Base-by-base conservation (phyloP, 1,140 invertebrate genomes). In the Sarcophaga peregrina region DNA sequence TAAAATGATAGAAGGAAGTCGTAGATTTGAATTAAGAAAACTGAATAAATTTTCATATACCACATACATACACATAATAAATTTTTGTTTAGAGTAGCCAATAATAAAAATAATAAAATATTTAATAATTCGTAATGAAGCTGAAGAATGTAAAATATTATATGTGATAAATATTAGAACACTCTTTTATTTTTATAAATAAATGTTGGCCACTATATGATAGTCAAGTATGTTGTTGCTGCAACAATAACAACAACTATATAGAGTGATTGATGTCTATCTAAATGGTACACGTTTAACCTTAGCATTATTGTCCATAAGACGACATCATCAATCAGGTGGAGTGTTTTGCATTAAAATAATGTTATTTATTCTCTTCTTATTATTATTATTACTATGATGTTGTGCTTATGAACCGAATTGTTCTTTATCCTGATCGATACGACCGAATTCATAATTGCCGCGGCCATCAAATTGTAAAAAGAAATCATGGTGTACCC, bases 401-500 rank as follows among this genome's bases (percentile, higher is more conserved):
- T 37, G 25, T 17, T 81, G 20, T 81, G 15, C 20, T 95, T 93
- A 98, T 84, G 98, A 99, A 58, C 98, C 98, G 91, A 98, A 98
- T 90, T 98, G 96, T 90, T 96, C 94, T 6, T 97, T 97, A 54
- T 95, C 94, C 81, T 93, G 91, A 87, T 97, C 95, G 84, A 99
- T 99, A 80, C 92, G 92, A 82, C 94, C 95, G 89, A 97, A 99
- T 84, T 96, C 95, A 88, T 96, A 98, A 15, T 92, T 92, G 82
- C 98, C 98, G 85, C 96, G 92, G 1, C 98, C 98, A 92, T 99
- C 98, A 95, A 99, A 98, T 90, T 97, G 95, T 73, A 99, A 92
- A 89, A 96, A 98, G 91, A 96, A 98, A 93, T 98, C 97, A 90
- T 99, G 98, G 92, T 99, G 97, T 90, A 95, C 95, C 98, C 98